Conservation (phyloP, 2,888 invertebrate genomes). For the Agonopterix arenella region DNA sequence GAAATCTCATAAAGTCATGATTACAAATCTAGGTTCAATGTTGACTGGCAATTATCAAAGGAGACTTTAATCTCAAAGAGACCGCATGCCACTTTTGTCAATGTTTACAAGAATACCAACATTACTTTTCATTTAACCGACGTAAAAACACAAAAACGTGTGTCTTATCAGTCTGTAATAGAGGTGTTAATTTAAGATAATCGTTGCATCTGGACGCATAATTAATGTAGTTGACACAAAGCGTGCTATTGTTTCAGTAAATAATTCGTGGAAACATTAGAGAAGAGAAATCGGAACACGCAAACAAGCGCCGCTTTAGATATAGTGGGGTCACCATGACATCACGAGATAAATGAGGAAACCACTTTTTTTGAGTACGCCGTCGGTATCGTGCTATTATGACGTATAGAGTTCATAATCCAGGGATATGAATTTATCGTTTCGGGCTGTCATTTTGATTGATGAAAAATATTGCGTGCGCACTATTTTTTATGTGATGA, state of each 20-base stretch:
- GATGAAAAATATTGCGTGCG: no score
- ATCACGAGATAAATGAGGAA: background rate
- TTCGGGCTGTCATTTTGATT: no score
- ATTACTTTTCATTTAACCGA: conserved; percentile 16
- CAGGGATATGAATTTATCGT: background rate
- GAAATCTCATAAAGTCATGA: conserved; percentile 38
- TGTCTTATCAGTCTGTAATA: conserved; percentile 22
- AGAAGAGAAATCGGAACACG: conserved; percentile 57
- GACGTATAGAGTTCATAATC: background rate
- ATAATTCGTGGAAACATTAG: conserved; percentile 63
- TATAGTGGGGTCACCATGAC: conserved; percentile 35
- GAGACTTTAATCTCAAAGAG: conserved; percentile 65
- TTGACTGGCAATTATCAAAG: conserved; percentile 64
- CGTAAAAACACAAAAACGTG: conserved; percentile 12
- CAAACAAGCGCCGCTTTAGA: conserved; percentile 45
- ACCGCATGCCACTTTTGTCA: conserved; percentile 58
- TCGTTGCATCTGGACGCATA: conserved; percentile 1
- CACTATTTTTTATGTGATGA: no score
- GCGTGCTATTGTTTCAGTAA: conserved; percentile 70
- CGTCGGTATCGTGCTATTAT: no score
- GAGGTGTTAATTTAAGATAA: conserved; percentile 3
- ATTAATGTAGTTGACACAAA: conserved; percentile 28
- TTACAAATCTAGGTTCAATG: conserved; percentile 59
- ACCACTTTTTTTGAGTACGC: no score
- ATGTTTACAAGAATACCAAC: conserved; percentile 43